Base-by-base conservation (phyloP, 2,113 vertebrate genomes). In the Lycaon pictus region DNA sequence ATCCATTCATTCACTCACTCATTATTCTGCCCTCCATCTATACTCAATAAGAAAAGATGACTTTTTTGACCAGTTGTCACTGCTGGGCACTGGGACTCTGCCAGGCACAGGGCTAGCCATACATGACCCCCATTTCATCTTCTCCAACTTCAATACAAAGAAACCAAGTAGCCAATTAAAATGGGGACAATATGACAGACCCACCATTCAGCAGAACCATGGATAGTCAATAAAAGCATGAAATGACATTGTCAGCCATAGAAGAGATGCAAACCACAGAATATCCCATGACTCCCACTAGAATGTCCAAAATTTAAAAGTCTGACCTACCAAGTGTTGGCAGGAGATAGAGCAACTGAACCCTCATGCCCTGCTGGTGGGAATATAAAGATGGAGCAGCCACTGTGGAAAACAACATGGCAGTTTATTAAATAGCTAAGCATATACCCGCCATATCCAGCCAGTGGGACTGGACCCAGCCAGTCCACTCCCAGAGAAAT, bases 301-400 rank as follows among this genome's bases (percentile, higher is more conserved):
- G 37, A 9, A 20, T 3, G 2, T 35, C 35, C 11, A 17, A 5
- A 48, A 17, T 35, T 74, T 5, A 25, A 22, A 23, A 32, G 65
- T 22, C 43, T 4, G 25, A 3, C 35, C 22, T 13, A 0, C 12
- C 4, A 2, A 0, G n/a, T 15, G 32, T 0, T 4, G 76, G 65
- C 19, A 72, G 25, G 32, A 32, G 2, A 0, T 0, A 27, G 67
- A 55, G 22, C 29, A 15, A 3, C 58, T 1, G 76, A 5, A 19
- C 17, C 25, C 27, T 19, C 11, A 0, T 0, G 3, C 12, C 0
- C 1, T 2, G 9, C 25, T 1, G 51, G 1, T 37, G 35, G n/a
- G 69, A 35, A 15, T 2, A 13, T 25, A 0, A 3, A 37, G 11
- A 3, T n/a, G 29, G 27, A 6, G 37, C 12, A n/a, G 29, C 5